Base-by-base conservation (phyloP, 2,113 vertebrate species). In the Patagioenas fasciata region DNA sequence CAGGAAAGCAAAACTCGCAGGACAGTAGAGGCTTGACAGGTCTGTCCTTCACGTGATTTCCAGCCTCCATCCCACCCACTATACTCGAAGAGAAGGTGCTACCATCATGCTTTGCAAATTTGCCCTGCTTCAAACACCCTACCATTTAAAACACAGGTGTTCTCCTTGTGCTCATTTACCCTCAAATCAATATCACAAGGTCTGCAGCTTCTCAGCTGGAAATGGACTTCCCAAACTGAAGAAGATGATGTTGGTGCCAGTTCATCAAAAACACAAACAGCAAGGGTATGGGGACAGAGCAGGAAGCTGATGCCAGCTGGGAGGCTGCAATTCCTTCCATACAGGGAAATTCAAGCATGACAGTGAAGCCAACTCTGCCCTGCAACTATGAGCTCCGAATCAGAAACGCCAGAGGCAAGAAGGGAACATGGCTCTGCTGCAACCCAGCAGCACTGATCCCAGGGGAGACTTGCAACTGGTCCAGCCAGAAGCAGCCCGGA, bases 341-440 rank as follows among this genome's bases (percentile, higher is more conserved):
- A 42, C 1, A 73, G 16, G 16, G 12, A 81, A 83, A 78, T 25
- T 36, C 15, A 38, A 85, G 32, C 47, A 62, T 25, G 56, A 88
- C 29, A 64, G 23, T 2, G 17, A 75, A 75, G 29, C 36, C 56
- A 91, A 34, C 48, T 56, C 79, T 54, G 42, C 29, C 29, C 48
- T 73, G 31, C n/a, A 82, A 71, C 32, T 34, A 15, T 5, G 11
- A 80, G 26, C 85, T 82, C 67, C 79, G 67, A 69, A 89, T 58
- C 20, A 80, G 47, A 80, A 85, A 44, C 26, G 58, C 79, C 85
- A 85, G 79, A 86, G 34, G 75, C 80, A 93, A 86, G 47, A 80
- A 64, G 48, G 69, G 20, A 77, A 67, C 28, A 32, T 8, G 36
- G 23, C 56, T 70, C 50, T 92, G 80, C 69, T 79, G 58, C 58